Evolutionary conservation across 2,888 invertebrate species (phyloP), one percentile per base, ranked within the genome.

Genomic region (Dione vanillae): DNA sequence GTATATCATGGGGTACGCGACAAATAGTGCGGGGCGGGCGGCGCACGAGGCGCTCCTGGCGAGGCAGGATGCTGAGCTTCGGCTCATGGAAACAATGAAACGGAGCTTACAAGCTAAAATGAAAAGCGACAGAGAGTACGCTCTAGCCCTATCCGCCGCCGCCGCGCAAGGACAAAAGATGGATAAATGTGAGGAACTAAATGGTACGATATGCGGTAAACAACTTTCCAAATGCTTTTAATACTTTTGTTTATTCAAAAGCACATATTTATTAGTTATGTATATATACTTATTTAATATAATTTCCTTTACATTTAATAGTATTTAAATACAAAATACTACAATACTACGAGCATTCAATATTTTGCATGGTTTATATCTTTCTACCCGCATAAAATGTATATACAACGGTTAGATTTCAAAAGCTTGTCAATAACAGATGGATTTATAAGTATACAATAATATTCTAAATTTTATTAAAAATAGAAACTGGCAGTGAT

Each of bases 81-180:
- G 97, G 77, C 95, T 99, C 61, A 95, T 99, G 94, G 99, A 99
- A 85, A 96, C 96, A 75, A 98, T 99, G 96, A 96, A 97, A 83
- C 94, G 98, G 74, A 97, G 98, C 81, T 94, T 99, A 70, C 95
- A 96, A 78, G 95, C 96, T 78, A 97, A 98, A 92, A 96, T 98
- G 85, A 97, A 98, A 90, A 97, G 97, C 83, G 99, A 99, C 87
- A 95, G 97, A 78, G 98, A 99, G 83, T 99, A 99, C 88, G 97
- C 98, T 1, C 94, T 96, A 47, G 96, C 97, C 12, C 94, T 99
- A 69, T 95, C 95, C 69, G 95, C 96, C n/a, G 96, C 97, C 35
- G 96, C 97, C 52, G 94, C 95, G 66, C 97, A 97, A 86, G 97
- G 97, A 59, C 95, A 97, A 85, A 98, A 98, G 91, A 95, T 97